Evolutionary conservation across 2,888 invertebrate genomes (phyloP).

Genomic region (Sialis fuliginosa): DNA sequence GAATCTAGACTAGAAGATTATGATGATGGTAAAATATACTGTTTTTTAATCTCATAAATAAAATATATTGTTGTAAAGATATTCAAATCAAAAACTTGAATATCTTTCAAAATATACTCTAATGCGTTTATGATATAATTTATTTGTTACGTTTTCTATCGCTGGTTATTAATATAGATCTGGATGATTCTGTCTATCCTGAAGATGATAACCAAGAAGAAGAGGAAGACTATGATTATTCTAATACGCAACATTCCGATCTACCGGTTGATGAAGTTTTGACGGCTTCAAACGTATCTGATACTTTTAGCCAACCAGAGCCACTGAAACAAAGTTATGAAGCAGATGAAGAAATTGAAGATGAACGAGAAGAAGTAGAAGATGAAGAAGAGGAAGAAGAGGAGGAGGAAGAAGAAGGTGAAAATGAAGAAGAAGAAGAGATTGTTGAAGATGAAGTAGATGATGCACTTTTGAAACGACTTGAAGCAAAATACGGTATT

Average conservation of each 20-base stretch:
- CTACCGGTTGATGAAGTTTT: conserved; percentile 16
- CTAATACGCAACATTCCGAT: too few species aligned
- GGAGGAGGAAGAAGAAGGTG: conserved; percentile 7
- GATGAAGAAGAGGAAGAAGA: conserved; percentile 5
- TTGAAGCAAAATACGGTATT: conserved; percentile 57
- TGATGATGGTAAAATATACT: too few species aligned
- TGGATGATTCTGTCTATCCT: neutral
- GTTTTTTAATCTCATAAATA: neutral
- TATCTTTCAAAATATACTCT: neutral
- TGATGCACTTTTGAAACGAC: conserved; percentile 44
- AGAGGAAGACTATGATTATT: too few species aligned
- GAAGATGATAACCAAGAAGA: too few species aligned
- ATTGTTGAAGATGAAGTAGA: conserved; percentile 41
- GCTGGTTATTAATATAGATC: neutral
- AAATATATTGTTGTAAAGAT: neutral
- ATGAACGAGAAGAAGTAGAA: conserved; percentile 19
- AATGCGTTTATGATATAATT: neutral
- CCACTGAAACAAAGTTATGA: conserved; percentile 22
- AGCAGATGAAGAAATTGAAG: conserved; percentile 28
- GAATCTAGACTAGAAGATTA: too few species aligned
- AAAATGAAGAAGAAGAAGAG: conserved; percentile 9
- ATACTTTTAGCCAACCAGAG: conserved; percentile 12
- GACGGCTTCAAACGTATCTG: conserved; percentile 19
- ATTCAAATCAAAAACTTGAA: too few species aligned
- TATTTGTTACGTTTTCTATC: neutral